These are phyloP conservation scores for Eira barbara DNA, from an alignment of 2,113 vertebrate species.

Conservation along the genomic window DNA sequence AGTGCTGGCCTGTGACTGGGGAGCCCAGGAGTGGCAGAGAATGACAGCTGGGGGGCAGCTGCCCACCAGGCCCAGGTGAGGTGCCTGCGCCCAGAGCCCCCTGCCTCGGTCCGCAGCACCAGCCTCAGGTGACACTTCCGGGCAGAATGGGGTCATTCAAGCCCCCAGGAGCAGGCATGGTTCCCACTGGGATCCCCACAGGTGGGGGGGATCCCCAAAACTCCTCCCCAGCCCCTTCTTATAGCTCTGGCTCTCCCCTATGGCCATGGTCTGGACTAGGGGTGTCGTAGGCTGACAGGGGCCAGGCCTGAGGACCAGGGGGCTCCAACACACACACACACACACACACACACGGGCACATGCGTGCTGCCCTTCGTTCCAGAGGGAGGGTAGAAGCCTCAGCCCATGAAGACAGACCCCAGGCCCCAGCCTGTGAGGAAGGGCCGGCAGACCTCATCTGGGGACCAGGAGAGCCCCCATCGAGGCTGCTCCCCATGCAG, in stretches of 20 bases:
- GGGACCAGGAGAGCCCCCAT: too few species aligned
- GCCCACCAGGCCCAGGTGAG: background rate
- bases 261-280: background rate
- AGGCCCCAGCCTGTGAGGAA: background rate
- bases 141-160: accelerated
- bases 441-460: accelerated
- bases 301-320: background rate
- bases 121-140: background rate
- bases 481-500: background rate
- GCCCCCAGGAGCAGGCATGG: accelerated
- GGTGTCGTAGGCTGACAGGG: accelerated
- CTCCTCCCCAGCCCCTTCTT: background rate
- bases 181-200: background rate
- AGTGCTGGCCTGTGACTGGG: background rate
- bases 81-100: accelerated
- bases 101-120: background rate
- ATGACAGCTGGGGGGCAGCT: background rate
- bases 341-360: background rate
- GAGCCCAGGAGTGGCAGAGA: too few species aligned
- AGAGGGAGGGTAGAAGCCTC: accelerated
- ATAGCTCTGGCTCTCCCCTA: too few species aligned
- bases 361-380: background rate
- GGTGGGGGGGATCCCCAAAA: background rate
- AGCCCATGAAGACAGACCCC: too few species aligned
- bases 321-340: background rate